Evolutionary conservation across 1,140 invertebrate species (phyloP), one percentile per base, ranked within the genome.

Genomic region (Nasonia longicornis): DNA sequence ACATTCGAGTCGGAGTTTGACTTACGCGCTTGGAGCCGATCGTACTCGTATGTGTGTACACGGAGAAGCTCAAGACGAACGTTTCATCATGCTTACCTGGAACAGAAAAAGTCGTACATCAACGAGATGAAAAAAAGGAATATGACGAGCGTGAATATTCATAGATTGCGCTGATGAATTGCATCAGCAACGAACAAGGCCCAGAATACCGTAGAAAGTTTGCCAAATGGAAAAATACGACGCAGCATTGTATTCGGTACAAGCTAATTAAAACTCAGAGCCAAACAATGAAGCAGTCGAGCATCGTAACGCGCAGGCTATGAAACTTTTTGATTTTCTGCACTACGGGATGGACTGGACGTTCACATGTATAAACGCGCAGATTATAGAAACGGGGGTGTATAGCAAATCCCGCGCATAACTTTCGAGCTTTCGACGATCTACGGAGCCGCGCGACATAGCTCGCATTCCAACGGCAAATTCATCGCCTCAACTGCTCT

Each of bases 241-340:
- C 31, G 45, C 31, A 29, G 52, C 12, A 80, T 80, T 80, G 71
- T 80, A 31, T 66, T 73, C 11, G 6, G n/a, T 29, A 29, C 70
- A 42, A 48, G 12, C 52, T 80, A 73, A 73, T 80, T 80, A 80
- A 80, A 80, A 80, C 78, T 74, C 52, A 10, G 31, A 72, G 38
- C 29, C 29, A 38, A 79, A 71, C 67, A 79, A 79, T 79, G 48
- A 71, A 79, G 48, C 3, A 29, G 22, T 71, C 48, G 52, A 79
- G 71, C 16, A 26, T 26, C 14, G 76, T 48, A 52, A 31, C 29
- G 14, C 29, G 42, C 20, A 20, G 45, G 6, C 77, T 71, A 80
- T 80, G 70, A 73, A 80, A 80, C 78, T 80, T 80, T 80, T 80
- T 66, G 78, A 80, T 38, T 80, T 48, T 48, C 70, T n/a, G 14